Evolutionary conservation across 53 echinoderm and acorn worm genomes (phyloP), one percentile per base, ranked within the genome.

Genomic region (Pentamera pediparva): DNA sequence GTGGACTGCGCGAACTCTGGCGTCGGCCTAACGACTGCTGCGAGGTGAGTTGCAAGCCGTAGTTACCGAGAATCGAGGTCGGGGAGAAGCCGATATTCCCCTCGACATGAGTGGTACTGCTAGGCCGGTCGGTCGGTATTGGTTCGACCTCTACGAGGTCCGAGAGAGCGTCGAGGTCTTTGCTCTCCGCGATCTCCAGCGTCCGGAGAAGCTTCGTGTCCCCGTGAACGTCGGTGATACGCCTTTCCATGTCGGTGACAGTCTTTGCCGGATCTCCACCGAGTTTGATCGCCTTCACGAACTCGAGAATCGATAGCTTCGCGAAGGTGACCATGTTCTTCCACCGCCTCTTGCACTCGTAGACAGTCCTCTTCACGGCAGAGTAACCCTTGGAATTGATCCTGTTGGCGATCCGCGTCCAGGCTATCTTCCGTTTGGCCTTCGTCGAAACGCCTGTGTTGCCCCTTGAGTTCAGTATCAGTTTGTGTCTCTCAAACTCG

Each of bases 241-340:
- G 51, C 8, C 55, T 20, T 3, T 72, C 55, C 52, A 51, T 72
- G 19, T 50, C 73, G 15, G 35, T 72, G 33, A 72, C 73, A n/a
- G 32, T 54, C 55, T 72, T 72, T 31, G 52, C 17, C 15, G 72
- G 72, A 30, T 51, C 54, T 6, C 52, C 55, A 20, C 73, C 73
- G 12, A 72, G 55, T 49, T 72, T 72, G 19, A 51, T 72, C 20
- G 73, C 73, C 37, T 72, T 72, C 5, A 72, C 35, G 22, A 36
- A 72, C 35, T 72, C 73, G n/a, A 72, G 52, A 33, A 72, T 72
- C 15, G 52, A 51, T 52, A 72, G 33, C 38, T 72, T 72, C 3
- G 73, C 73, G 54, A 72, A 72, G 50, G 73, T 72, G 7, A 72
- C 73, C 73, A 72, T 72, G 26, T 72, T 72, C 36, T 72, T 72